Evolutionary conservation across 1,140 invertebrate genomes (phyloP).

Genomic region (Diorhabda elongata): DNA sequence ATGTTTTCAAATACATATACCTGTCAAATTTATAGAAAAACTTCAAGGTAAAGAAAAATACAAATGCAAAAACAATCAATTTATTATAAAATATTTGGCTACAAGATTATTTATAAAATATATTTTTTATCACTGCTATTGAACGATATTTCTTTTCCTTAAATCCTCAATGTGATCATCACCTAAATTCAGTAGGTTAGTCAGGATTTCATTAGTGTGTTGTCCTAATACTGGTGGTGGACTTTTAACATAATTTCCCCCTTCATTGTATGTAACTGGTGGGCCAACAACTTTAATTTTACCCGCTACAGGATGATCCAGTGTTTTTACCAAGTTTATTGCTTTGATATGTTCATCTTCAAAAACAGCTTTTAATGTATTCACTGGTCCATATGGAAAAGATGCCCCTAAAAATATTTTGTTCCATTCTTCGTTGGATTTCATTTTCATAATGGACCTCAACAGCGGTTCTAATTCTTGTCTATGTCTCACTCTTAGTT

Average conservation of each 20-base stretch:
- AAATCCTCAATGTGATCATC: constrained; percentile 58
- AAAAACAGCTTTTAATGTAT: constrained; percentile 82
- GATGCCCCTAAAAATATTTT: constrained; percentile 64
- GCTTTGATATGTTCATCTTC: constrained; percentile 78
- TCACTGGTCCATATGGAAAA: constrained; percentile 88
- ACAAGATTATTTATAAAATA: background rate
- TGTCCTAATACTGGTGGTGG: constrained; percentile 85
- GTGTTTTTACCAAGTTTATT: constrained; percentile 70
- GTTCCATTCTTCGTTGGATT: constrained; percentile 76
- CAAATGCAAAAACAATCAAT: constrained; percentile 3
- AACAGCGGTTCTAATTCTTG: constrained; percentile 63
- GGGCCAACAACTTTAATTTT: constrained; percentile 79
- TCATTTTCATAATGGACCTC: constrained; percentile 57
- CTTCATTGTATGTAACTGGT: constrained; percentile 74
- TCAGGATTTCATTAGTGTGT: constrained; percentile 78
- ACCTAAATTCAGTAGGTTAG: constrained; percentile 64
- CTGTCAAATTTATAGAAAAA: no score
- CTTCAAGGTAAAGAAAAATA: no score
- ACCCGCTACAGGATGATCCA: constrained; percentile 68
- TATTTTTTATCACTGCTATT: constrained; percentile 42
- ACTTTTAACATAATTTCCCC: constrained; percentile 62
- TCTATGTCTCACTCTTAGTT: constrained; percentile 71
- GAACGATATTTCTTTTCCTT: constrained; percentile 53
- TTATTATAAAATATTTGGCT: background rate
- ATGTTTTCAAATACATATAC: no score